phyloP scores from a whole-genome alignment of 2,797 vertebrate species.

The Yasuhikotakia modesta region DNA sequence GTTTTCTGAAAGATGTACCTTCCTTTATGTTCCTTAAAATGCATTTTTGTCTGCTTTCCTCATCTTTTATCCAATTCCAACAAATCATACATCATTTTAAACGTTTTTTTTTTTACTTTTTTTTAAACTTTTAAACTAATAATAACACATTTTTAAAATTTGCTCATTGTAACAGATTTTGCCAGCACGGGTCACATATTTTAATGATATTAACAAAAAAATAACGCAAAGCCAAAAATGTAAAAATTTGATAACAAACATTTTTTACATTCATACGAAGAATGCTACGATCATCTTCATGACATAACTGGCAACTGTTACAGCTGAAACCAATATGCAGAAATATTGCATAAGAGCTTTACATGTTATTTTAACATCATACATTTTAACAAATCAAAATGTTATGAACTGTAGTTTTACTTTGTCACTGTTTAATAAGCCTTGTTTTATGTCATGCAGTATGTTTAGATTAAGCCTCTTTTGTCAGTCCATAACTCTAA shows the following conservation, averaged over 20 bases:
- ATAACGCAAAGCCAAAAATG: background rate
- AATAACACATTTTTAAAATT: too few species aligned
- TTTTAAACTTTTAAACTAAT: too few species aligned
- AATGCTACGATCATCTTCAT: constrained; percentile 10
- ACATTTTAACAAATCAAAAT: background rate
- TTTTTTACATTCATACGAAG: background rate
- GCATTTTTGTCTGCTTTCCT: too few species aligned
- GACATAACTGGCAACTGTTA: background rate
- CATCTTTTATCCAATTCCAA: too few species aligned
- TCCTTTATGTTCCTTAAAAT: too few species aligned
- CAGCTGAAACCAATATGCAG: background rate
- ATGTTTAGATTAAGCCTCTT: too few species aligned
- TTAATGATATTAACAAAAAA: constrained; percentile 4
- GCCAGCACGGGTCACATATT: too few species aligned
- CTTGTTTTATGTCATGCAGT: background rate
- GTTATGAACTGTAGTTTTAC: background rate
- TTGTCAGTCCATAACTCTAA: background rate
- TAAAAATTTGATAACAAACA: constrained; percentile 14
- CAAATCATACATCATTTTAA: too few species aligned
- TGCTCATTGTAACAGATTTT: too few species aligned
- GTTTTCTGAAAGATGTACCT: too few species aligned
- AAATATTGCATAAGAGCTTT: background rate
- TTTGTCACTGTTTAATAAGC: background rate
- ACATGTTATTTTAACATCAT: background rate
- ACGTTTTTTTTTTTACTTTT: too few species aligned